phyloP scores from a whole-genome alignment of 2,113 vertebrate genomes.

The Hippocampus abdominalis region DNA sequence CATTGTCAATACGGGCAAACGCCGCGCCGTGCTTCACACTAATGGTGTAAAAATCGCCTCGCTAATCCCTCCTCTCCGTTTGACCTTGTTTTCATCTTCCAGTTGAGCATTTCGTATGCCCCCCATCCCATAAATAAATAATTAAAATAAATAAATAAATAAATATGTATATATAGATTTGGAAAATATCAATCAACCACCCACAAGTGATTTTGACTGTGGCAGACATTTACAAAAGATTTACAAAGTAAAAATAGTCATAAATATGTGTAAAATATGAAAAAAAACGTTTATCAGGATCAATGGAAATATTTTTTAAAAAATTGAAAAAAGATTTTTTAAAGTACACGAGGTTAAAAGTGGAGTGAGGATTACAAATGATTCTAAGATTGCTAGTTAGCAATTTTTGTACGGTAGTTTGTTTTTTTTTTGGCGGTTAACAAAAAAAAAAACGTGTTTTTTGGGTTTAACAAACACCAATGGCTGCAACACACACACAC shows the following conservation, averaged over 20 bases:
- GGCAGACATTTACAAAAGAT: no score
- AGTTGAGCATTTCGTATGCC: no score
- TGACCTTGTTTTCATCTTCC: slow-evolving; percentile 23
- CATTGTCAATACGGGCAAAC: slow-evolving; percentile 50
- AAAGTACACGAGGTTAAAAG: background rate
- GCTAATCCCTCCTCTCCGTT: slow-evolving; percentile 10
- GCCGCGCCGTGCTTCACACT: slow-evolving; percentile 22
- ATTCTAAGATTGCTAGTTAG: background rate
- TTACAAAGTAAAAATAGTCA: no score
- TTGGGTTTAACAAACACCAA: background rate
- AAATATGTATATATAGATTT: background rate
- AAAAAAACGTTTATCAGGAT: no score
- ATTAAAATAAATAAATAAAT: no score
- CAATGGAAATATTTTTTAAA: no score
- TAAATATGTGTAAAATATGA: no score
- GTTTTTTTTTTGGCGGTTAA: no score
- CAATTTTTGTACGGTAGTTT: background rate
- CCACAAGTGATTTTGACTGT: background rate
- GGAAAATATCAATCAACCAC: background rate
- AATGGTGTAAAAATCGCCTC: slow-evolving; percentile 29
- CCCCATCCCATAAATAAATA: no score
- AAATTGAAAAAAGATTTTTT: background rate
- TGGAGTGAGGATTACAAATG: background rate
- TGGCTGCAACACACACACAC: slow-evolving; percentile 25
- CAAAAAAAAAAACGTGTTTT: background rate